Base-by-base conservation (phyloP, 1,140 invertebrate genomes). In the Whitmania pigra region DNA sequence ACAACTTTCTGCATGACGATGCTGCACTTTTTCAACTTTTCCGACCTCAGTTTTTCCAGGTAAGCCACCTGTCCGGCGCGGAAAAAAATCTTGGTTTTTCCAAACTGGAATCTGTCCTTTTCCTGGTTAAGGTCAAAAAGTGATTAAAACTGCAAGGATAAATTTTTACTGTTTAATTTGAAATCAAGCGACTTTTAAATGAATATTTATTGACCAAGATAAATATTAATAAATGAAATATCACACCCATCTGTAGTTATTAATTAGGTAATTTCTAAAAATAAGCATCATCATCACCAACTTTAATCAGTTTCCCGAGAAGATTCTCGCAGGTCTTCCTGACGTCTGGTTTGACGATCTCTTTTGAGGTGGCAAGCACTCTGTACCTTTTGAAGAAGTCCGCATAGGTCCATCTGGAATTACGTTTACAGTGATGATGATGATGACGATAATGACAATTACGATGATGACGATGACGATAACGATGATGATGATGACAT, bases 71-170 rank as follows among this genome's bases (percentile, higher is more conserved):
- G 95, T 1, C 95, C 96, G 54, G 95, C 94, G 15, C 95, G 86
- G 82, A 99, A 98, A 78, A 99, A 96, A 71, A 99, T 95, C 81
- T 99, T 98, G 0, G 91, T 94, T 77, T 93, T 93, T n/a, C 96
- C 96, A 81, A 98, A 96, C 76, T 95, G 91, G 81, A 92, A 98
- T 77, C 94, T 94, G 78, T 97, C 93, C 18, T 88, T 85, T 77
- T 94, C 90, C 82, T 89, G 86, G 5, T 49, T 3, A 49, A 49
- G 5, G 2, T 49, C 43, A 36, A 36, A 36, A 36, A 36, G 31
- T 36, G 31, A 36, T 36, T 36, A 36, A 3, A 6, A 36, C 6
- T 36, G 31, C 2, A 36, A 36, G 2, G 31, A 3, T 36, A 36
- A 36, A 36, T 6, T 36, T 36, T 36, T 36, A 36, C 6, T 6